Evolutionary conservation across 2,888 invertebrate genomes (phyloP).

Genomic region (Diaperis boleti): DNA sequence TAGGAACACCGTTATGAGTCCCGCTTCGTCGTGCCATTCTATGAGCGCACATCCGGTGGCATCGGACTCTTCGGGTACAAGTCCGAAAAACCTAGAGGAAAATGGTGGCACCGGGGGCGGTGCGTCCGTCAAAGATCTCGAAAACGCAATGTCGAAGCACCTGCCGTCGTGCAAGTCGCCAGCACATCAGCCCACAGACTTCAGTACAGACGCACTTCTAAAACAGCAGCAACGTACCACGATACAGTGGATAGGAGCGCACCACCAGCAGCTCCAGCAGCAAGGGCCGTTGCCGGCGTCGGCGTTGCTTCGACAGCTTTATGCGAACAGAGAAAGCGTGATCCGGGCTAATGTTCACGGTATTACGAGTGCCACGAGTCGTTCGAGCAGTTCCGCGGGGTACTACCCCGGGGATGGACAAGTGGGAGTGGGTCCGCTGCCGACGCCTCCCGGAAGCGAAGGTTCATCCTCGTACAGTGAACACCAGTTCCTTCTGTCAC

Average conservation of each 20-base stretch:
- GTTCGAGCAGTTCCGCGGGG: conserved; percentile 60
- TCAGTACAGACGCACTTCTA: conserved; percentile 86
- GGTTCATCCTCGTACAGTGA: conserved; percentile 80
- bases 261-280: conserved; percentile 73
- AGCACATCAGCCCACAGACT: conserved; percentile 84
- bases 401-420: conserved; percentile 71
- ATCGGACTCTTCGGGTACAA: conserved; percentile 61
- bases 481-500: conserved; percentile 71
- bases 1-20: conserved; percentile 69
- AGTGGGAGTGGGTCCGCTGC: conserved; percentile 79
- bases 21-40: conserved; percentile 76
- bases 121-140: conserved; percentile 89
- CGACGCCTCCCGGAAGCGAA: conserved; percentile 92
- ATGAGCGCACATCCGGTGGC: conserved; percentile 69
- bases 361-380: conserved; percentile 66
- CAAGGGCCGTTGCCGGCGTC: conserved; percentile 84
- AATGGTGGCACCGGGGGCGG: conserved; percentile 52
- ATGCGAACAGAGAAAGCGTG: conserved; percentile 94
- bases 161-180: conserved; percentile 75
- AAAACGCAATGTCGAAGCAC: conserved; percentile 97
- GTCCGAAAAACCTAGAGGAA: conserved; percentile 68
- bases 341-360: conserved; percentile 88
- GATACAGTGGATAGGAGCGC: conserved; percentile 95
- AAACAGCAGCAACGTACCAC: conserved; percentile 86
- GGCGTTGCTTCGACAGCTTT: conserved; percentile 88